Conservation (phyloP, 2,797 vertebrate species). For the Telmatherina bonti region DNA sequence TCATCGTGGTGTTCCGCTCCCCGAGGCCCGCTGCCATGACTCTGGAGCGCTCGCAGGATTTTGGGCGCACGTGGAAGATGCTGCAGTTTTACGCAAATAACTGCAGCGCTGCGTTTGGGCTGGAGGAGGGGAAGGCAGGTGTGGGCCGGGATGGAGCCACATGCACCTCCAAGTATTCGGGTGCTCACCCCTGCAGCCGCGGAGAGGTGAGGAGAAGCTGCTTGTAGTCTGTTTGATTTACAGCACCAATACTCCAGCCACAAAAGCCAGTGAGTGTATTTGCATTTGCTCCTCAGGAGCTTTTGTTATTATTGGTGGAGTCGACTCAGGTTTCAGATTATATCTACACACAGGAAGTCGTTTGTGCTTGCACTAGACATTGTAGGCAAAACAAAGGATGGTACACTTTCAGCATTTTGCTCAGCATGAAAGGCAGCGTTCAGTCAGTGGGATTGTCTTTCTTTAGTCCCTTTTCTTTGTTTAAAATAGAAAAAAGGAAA, state of each 20-base stretch:
- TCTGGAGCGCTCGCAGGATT: slow-evolving; percentile 95
- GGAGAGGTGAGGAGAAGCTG: slow-evolving; percentile 90
- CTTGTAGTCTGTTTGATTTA: background rate
- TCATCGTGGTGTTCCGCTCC: slow-evolving; percentile 95
- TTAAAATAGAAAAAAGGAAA: too few species aligned
- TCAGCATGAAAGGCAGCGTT: background rate
- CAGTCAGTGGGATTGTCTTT: background rate
- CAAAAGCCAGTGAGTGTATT: background rate
- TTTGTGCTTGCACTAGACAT: slow-evolving; percentile 6
- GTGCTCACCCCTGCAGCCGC: slow-evolving; percentile 89
- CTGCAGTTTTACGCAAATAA: slow-evolving; percentile 92
- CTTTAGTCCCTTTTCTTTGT: background rate
- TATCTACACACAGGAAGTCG: slow-evolving; percentile 2
- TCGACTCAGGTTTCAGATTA: slow-evolving; percentile 8
- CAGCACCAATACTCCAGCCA: background rate
- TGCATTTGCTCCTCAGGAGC: background rate
- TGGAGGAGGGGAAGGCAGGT: slow-evolving; percentile 86
- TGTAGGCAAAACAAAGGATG: background rate
- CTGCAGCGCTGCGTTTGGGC: slow-evolving; percentile 87
- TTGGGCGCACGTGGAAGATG: slow-evolving; percentile 90
- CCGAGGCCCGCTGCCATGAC: slow-evolving; percentile 93
- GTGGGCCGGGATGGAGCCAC: slow-evolving; percentile 72
- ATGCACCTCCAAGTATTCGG: slow-evolving; percentile 95
- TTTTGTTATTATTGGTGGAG: background rate
- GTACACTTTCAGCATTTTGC: background rate